phyloP scores from a whole-genome alignment of 2,113 vertebrate species.

The Larimichthys crocea region DNA sequence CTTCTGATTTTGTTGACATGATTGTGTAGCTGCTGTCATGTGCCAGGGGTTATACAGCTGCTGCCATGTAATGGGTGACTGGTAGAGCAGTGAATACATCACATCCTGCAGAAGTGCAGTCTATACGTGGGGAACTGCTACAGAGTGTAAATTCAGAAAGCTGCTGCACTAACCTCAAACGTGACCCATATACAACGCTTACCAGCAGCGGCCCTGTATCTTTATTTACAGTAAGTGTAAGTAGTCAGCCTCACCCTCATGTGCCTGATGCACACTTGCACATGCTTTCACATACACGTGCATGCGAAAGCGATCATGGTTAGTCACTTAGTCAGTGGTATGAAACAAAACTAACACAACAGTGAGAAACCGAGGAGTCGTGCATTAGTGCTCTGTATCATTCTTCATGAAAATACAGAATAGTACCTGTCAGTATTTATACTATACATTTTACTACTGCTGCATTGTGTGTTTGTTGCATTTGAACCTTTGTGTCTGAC shows the following conservation, averaged over 20 bases:
- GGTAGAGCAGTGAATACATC: conserved; percentile 16
- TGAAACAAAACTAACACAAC: conserved; percentile 22
- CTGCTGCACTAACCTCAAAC: conserved; percentile 77
- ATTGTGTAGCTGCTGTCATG: background rate
- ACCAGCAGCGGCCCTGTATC: conserved; percentile 77
- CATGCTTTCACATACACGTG: background rate
- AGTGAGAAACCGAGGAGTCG: background rate
- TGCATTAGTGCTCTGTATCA: background rate
- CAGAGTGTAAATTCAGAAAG: conserved; percentile 32
- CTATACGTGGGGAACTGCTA: conserved; percentile 27
- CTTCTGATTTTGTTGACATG: background rate
- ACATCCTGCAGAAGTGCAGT: conserved; percentile 56
- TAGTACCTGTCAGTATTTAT: no score
- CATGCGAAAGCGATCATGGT: conserved; percentile 25
- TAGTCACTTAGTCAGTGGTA: background rate
- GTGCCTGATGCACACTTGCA: conserved; percentile 39
- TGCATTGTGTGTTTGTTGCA: no score
- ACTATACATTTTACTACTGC: no score
- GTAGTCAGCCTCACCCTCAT: conserved; percentile 62
- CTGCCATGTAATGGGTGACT: background rate
- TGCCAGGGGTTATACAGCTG: background rate
- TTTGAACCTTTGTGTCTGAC: no score
- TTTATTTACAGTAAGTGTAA: conserved; percentile 78
- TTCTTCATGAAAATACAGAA: background rate
- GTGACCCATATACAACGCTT: conserved; percentile 84